Evolutionary conservation across 2,113 vertebrate genomes (phyloP), one percentile per base, ranked within the genome.

Genomic region (Deroptyus accipitrinus): DNA sequence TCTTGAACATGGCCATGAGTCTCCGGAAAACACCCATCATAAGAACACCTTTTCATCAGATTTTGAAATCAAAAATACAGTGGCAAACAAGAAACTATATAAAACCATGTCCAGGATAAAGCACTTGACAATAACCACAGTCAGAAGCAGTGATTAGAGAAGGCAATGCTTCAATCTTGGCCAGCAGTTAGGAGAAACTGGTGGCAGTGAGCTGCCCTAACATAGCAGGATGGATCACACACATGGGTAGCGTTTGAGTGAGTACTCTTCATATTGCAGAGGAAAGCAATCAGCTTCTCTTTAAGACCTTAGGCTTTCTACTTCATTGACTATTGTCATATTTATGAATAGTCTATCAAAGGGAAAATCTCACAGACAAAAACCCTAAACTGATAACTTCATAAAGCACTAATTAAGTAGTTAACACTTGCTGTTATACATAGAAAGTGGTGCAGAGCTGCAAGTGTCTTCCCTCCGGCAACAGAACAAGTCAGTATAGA

Each of bases 241-340:
- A 14, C 17, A 7, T 0, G 6, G 66, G 30, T 3, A 27, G 74
- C 1, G 0, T 20, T 55, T n/a, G 44, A 24, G 7, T 25, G 44
- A 1, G 0, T 9, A 9, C 25, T 75, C 35, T 5, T 33, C 35
- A 5, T 31, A 37, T 1, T 15, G 62, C 69, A 27, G 39, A 75
- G 31, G 44, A 77, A 88, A 76, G 52, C 51, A 73, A 2, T 14
- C 59, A 52, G 10, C 14, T 24, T 33, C 62, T 64, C 28, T 51
- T 48, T 25, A 37, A 78, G 61, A 83, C n/a, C 33, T 31, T 17
- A 64, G 20, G 42, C 55, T 64, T 88, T 57, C 67, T 69, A 33
- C 33, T 80, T 79, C 68, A 54, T 7, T 52, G n/a, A 41, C 55
- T 75, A 30, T 13, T 69, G 49, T 22, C 62, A 17, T 41, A 79